Evolutionary conservation across 1,140 invertebrate species (phyloP), one percentile per base, ranked within the genome.

Genomic region (Diachasma alloeum): DNA sequence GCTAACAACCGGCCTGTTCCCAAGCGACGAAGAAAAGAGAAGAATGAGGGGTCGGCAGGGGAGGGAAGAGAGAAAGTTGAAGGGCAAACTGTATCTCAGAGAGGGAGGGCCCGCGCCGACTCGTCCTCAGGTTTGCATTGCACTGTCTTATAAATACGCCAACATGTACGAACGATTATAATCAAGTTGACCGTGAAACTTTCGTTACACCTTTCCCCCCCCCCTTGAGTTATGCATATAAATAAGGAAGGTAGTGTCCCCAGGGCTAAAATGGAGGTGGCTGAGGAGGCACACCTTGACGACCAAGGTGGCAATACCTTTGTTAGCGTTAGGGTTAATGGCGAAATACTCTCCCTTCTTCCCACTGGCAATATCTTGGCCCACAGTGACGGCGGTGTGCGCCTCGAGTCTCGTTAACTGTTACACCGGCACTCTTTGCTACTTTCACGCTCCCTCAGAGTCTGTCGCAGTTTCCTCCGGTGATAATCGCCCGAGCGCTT

Each of bases 141-240:
- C 42, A 46, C 48, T 72, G 24, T 53, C 70, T 48, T 72, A 70
- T 70, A 70, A 17, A 44, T 24, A 70, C 9, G 19, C 68, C 22
- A 70, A 46, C 68, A 24, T 70, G 68, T 46, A 72, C 68, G 48
- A 70, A 77, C 76, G 76, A 78, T 78, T 78, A 78, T 74, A 78
- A 74, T 78, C 76, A 78, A 74, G 68, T 80, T 77, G 81, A 80
- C 85, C 84, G 86, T 89, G 84, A 87, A 88, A 83, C 83, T 85
- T 83, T 81, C 83, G 83, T 84, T 87, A 88, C 86, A 88, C 87
- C 82, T 89, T 86, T 10, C 19, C 59, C 85, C 48, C 48, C 44
- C 44, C 44, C 44, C 80, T 83, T 83, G 83, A 85, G 86, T 88
- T 88, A 87, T 87, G 87, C 86, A 89, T 89, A 87, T 87, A 87